Conservation (phyloP, 1,140 invertebrate species). For the Maniola jurtina region DNA sequence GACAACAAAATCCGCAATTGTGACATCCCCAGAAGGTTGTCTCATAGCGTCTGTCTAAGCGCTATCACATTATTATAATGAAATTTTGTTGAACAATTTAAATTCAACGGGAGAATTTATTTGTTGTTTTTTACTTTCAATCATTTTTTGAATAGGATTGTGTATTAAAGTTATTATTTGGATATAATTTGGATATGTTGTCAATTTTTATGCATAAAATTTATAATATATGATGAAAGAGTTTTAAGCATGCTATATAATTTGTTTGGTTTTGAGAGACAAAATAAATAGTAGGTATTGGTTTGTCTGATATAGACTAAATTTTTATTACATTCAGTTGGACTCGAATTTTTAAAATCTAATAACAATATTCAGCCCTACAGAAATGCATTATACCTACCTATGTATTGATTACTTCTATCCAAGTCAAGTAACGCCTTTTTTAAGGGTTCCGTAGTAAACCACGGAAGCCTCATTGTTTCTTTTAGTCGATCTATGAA, state of each 20-base stretch:
- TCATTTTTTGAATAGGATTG: constrained; percentile 4
- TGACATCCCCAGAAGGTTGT: constrained; percentile 35
- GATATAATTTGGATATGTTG: background rate
- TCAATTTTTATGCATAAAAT: background rate
- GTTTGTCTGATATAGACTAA: no score
- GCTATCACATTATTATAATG: constrained; percentile 37
- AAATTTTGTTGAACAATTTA: constrained; percentile 31
- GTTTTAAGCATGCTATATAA: no score
- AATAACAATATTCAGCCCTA: constrained; percentile 28
- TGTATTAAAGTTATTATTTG: background rate
- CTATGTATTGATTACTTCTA: no score
- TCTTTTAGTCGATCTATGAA: no score
- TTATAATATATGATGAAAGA: background rate
- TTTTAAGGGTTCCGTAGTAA: no score
- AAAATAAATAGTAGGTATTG: no score
- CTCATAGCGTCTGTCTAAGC: constrained; percentile 32
- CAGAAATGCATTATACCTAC: constrained; percentile 52
- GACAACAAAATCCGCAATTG: constrained; percentile 34
- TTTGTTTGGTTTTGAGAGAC: no score
- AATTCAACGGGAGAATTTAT: constrained; percentile 27
- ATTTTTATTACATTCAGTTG: no score
- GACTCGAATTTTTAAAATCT: background rate
- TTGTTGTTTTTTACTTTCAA: constrained; percentile 20
- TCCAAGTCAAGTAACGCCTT: no score
- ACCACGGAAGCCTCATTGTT: no score